Conservation (phyloP, 30 jellyfish, hydroid and myxozoan species). For the Aurelia sp. region DNA sequence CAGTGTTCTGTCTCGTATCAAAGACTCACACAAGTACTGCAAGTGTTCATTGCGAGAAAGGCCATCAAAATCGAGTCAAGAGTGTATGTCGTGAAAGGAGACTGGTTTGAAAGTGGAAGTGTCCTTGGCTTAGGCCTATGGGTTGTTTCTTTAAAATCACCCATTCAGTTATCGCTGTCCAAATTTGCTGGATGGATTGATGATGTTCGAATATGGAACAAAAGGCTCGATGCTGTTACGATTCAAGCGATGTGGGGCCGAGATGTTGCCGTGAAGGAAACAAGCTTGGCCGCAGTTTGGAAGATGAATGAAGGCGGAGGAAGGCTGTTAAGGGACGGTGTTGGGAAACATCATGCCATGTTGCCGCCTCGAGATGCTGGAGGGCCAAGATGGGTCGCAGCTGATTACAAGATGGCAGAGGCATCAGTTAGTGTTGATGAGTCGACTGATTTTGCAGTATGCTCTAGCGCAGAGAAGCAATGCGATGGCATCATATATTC, state of each 20-base stretch:
- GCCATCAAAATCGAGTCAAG: slow-evolving; percentile 10
- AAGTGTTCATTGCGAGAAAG: slow-evolving; percentile 23
- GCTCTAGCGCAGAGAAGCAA: slow-evolving; percentile 28
- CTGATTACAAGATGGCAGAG: slow-evolving; percentile 35
- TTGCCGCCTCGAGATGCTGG: slow-evolving; percentile 30
- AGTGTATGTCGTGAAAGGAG: slow-evolving; percentile 25
- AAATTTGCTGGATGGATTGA: slow-evolving; percentile 61
- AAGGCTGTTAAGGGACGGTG: slow-evolving; percentile 13
- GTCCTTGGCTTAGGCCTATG: slow-evolving; percentile 60
- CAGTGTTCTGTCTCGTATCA: slow-evolving; percentile 55
- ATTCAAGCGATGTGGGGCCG: slow-evolving; percentile 65
- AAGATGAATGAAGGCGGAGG: slow-evolving; percentile 75
- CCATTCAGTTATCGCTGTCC: slow-evolving; percentile 23
- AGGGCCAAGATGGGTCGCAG: slow-evolving; percentile 53
- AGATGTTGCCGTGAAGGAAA: slow-evolving; percentile 5
- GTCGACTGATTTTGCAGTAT: not conserved
- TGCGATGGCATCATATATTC: slow-evolving; percentile 43
- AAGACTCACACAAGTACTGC: slow-evolving; percentile 8
- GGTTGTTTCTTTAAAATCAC: slow-evolving; percentile 33
- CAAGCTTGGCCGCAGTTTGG: slow-evolving; percentile 56
- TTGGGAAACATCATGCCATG: slow-evolving; percentile 21
- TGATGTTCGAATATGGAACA: slow-evolving; percentile 60
- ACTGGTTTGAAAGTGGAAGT: slow-evolving; percentile 47
- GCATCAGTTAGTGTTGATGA: slow-evolving; percentile 8
- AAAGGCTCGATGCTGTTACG: slow-evolving; percentile 62